A percentile compares a stretch with the other conserved stretches of the same genome.
Evolutionary conservation across 2,113 vertebrate species (phyloP).

Genomic region (Poeciliopsis occidentalis): DNA sequence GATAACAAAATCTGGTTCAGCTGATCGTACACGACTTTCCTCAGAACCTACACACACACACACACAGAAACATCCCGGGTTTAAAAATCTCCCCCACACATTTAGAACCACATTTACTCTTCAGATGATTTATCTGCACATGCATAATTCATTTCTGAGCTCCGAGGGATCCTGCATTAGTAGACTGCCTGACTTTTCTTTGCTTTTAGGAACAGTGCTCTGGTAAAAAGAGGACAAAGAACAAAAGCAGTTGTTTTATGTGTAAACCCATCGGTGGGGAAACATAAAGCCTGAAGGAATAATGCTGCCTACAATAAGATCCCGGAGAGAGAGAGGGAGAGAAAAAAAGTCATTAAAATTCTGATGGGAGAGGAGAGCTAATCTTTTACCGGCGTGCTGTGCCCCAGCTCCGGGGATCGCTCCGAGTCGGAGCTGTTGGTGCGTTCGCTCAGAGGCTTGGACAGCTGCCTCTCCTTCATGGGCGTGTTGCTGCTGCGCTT

Average conservation of each 20-base stretch:
- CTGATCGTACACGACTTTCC: constrained; percentile 88
- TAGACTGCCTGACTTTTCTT: constrained; percentile 25
- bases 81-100: constrained; percentile 21
- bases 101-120: constrained; percentile 23
- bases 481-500: constrained; percentile 86
- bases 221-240: not conserved
- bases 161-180: constrained; percentile 30
- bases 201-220: constrained; percentile 10
- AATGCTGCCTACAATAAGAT: not conserved
- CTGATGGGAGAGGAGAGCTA: not conserved
- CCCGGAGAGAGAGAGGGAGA: not conserved
- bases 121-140: constrained; percentile 58
- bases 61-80: not conserved
- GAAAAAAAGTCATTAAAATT: not conserved
- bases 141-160: constrained; percentile 62
- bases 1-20: constrained; percentile 88
- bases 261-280: constrained; percentile 18
- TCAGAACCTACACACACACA: constrained; percentile 78
- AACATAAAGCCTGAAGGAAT: not conserved
- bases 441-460: constrained; percentile 87
- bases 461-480: constrained; percentile 87
- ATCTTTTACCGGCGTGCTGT: constrained; percentile 82
- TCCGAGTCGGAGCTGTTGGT: constrained; percentile 91
- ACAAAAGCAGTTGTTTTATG: constrained; percentile 22
- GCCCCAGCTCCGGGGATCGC: constrained; percentile 86